Base-by-base conservation (phyloP, 2,113 vertebrate species). In the Brienomyrus longianalis region DNA sequence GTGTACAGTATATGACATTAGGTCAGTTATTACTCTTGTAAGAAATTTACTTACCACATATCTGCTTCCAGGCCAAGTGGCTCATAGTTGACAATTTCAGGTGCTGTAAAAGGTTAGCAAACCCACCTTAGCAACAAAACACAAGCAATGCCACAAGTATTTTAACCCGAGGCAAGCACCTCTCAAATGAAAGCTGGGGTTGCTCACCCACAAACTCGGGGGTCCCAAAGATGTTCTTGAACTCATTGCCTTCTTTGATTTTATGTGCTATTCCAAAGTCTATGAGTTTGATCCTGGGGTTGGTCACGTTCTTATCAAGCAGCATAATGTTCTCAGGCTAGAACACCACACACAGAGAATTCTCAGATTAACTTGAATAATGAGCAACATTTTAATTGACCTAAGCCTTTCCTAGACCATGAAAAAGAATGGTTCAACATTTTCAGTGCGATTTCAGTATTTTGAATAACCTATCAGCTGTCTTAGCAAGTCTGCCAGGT, bases 241-340 rank as follows among this genome's bases (percentile, higher is more conserved):
- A 99, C 91, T 99, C 98, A 0, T 97, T 99, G 45, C 98, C 98
- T 0, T 97, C 98, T 93, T 99, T 98, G 0, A 99, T 99, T 94
- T 98, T 98, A 94, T 99, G 98, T 80, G 98, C 98, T 0, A 99
- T 99, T 80, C 98, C 98, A 0, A 99, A 99, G 93, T 99, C 98
- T 0, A 99, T 99, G 90, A 99, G 96, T 91, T 99, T 99, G 94
- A 99, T 99, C 74, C 97, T 95, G 11, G 98, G 98, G 91, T 95
- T 99, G 6, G 98, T 96, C 31, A 96, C 97, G 0, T 97, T 97
- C 93, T 98, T 99, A 92, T 99, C 98, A 91, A 99, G 94, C 83
- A 99, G 96, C 98, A 99, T 99, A 93, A 99, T 99, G 92, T 99
- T 99, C 92, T 99, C 98, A 0, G 98, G 98, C 98, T 99, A 89